A percentile compares a stretch with the other conserved stretches of the same genome.
Conservation (phyloP, 2,888 invertebrate genomes). For the Epiblema foenella region DNA sequence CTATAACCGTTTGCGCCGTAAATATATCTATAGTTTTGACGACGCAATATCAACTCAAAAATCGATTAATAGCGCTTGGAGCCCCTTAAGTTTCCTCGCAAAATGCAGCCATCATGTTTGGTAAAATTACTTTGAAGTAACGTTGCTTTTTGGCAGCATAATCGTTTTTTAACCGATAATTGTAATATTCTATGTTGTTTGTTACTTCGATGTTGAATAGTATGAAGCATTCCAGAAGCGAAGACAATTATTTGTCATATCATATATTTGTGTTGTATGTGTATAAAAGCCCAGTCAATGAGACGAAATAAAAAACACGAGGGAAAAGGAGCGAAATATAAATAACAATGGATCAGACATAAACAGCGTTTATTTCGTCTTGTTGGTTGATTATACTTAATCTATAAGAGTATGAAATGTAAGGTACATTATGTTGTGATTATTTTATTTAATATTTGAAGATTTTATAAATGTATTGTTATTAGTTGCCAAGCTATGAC, state of each 20-base stretch:
- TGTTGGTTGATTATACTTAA: neutral
- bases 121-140: neutral
- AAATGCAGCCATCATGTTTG: neutral
- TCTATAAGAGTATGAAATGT: neutral
- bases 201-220: neutral
- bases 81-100: neutral
- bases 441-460: constrained; percentile 63
- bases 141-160: neutral
- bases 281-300: neutral
- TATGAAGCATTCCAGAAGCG: constrained; percentile 1
- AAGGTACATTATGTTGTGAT: constrained; percentile 51
- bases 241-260: neutral
- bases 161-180: neutral
- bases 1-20: too few relatives aligned
- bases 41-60: too few relatives aligned
- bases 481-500: constrained; percentile 62
- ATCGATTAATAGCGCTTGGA: too few relatives aligned
- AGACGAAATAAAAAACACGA: neutral
- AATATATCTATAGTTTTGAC: too few relatives aligned
- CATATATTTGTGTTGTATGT: neutral
- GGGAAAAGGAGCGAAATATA: neutral
- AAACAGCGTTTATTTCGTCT: neutral
- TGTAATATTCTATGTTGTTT: too few relatives aligned
- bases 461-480: constrained; percentile 61
- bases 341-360: constrained; percentile 1